Conservation (phyloP, 2,888 invertebrate genomes). For the Scaptomyza caliginosa region DNA sequence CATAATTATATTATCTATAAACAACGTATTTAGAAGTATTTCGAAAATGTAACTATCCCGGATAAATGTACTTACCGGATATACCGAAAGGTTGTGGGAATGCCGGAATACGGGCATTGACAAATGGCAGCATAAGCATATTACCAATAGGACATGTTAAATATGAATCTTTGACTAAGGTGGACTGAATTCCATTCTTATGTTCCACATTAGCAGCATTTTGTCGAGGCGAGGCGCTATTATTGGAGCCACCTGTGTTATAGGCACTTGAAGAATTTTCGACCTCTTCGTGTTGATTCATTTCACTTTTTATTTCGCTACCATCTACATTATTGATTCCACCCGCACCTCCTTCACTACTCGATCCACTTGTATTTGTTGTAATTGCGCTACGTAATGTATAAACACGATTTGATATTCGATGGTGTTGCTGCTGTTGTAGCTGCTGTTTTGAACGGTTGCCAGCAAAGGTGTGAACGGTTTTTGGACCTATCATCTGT, state of each 20-base stretch:
- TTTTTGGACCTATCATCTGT: conserved; percentile 29
- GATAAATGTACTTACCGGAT: conserved; percentile 19
- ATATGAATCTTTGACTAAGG: neutral
- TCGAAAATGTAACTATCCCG: neutral
- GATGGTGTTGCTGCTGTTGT: conserved; percentile 29
- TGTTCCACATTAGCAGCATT: conserved; percentile 30
- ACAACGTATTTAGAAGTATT: neutral
- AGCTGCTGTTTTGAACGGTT: conserved; percentile 15
- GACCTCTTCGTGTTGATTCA: conserved; percentile 84
- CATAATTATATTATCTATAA: conserved; percentile 25
- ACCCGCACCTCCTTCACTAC: conserved; percentile 57
- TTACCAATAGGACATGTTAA: conserved; percentile 36
- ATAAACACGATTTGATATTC: conserved; percentile 49
- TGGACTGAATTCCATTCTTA: conserved; percentile 2
- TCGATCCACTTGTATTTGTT: conserved; percentile 74
- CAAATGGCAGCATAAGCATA: conserved; percentile 50
- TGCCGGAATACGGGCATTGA: conserved; percentile 44
- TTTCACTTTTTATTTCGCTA: conserved; percentile 7
- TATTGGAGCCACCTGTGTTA: conserved; percentile 90
- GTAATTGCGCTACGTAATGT: conserved; percentile 70
- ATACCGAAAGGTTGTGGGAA: conserved; percentile 16
- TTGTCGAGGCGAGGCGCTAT: conserved; percentile 85
- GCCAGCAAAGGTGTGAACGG: conserved; percentile 43
- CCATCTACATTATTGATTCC: conserved; percentile 24
- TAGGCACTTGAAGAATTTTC: conserved; percentile 89